Base-by-base conservation (phyloP, 2,888 invertebrate genomes). In the Heteropelma amictum region DNA sequence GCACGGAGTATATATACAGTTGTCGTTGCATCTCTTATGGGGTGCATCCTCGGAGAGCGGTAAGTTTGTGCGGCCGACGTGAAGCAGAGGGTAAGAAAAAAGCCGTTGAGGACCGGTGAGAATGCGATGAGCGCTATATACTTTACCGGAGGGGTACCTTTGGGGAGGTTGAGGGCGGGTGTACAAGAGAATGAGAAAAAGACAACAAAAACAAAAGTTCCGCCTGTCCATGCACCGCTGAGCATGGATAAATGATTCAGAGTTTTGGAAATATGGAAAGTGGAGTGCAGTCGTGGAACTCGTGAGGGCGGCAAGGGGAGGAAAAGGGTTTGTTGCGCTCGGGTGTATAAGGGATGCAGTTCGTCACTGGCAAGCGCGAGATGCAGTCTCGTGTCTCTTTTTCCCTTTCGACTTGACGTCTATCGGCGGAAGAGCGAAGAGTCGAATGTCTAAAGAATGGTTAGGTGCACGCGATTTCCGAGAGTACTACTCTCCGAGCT, bases 181-280 rank as follows among this genome's bases (percentile, higher is more conserved):
- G 65, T 49, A 61, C 61, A 14, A 53, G 35, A 65, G 45, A 47
- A n/a, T 54, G 72, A 72, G n/a, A 40, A 56, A 17, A 26, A 10
- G 7, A 45, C 5, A 14, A 12, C 12, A 12, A 12, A 30, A 61
- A 12, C 40, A 65, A 71, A 65, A 60, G 63, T 53, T 67, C 64
- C 38, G 65, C 78, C 79, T 76, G 77, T 81, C 79, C 81, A 82
- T 84, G 85, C 85, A 84, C 82, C 83, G 81, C 79, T 83, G 84
- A 86, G 77, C 85, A 81, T 76, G 83, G 83, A 85, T 85, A 84
- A 85, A 85, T 85, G 85, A 86, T 86, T 85, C 86, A 85, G 83
- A 84, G 82, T 86, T 86, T 86, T 83, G 81, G 83, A 86, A 85
- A 85, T 85, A 85, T 82, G 85, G 81, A 86, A 85, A 85, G 83